Base-by-base conservation (phyloP, 2,888 invertebrate genomes). In the Andrena camellia region DNA sequence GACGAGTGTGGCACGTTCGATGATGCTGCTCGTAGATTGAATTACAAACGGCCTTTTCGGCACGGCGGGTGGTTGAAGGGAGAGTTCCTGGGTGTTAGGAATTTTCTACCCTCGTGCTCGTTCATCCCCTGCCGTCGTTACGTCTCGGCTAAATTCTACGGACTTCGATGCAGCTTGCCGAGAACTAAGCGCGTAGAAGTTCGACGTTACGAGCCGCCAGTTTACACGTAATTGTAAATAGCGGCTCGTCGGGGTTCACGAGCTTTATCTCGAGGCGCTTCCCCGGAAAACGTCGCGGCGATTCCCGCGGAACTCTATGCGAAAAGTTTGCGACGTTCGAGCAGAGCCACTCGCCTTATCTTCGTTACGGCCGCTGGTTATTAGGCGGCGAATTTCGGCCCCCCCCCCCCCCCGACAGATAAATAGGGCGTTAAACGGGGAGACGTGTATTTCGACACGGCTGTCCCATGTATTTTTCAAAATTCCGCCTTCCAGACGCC, bases 321-420 rank as follows among this genome's bases (percentile, higher is more conserved):
- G 84, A 83, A 79, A 84, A 79, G 78, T 64, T 75, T 75, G 42
- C 83, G 75, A 75, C 71, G 68, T 75, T 82, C 57, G 52, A 59
- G 50, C 68, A 13, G 42, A 48, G 52, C 63, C 73, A 78, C 78
- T 83, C 68, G 71, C 57, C 84, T 78, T 75, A 84, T 84, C 84
- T 84, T 83, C 84, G 75, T 84, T 83, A 84, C 70, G 60, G 63
- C 23, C 52, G 67, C 62, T 74, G 78, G 78, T 74, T 83, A 83
- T 78, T 78, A 68, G 71, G 20, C 72, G 57, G 48, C 59, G 70
- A 80, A 60, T 50, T 77, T 70, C 70, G 48, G 42, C 33, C 13
- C 26, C 26, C 26, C 26, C n/a, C n/a, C n/a, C n/a, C n/a, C n/a
- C 59, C 13, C 50, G 29, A 33, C 50, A 62, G 82, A 82, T 81